These are phyloP conservation scores for Phrynosoma platyrhinos DNA, from an alignment of 2,113 vertebrate genomes.

Conservation along the genomic window DNA sequence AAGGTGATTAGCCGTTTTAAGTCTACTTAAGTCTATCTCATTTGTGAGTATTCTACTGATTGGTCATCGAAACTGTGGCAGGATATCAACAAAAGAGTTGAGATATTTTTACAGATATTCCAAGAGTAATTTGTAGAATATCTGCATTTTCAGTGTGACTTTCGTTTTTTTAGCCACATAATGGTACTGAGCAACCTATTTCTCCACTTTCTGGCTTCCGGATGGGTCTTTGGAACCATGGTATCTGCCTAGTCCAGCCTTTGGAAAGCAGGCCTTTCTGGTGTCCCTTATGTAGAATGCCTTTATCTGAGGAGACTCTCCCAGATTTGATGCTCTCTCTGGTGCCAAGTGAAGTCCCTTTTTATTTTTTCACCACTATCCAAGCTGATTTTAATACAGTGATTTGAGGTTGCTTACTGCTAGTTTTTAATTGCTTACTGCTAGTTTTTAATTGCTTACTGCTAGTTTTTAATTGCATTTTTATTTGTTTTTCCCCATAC, in stretches of 20 bases:
- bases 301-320: not conserved
- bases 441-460: too few relatives aligned
- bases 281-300: not conserved
- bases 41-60: not conserved
- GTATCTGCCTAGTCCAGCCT: too few relatives aligned
- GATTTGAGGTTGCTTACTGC: too few relatives aligned
- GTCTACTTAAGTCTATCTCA: not conserved
- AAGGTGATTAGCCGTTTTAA: slow-evolving; percentile 82
- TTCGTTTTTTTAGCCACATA: not conserved
- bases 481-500: too few relatives aligned
- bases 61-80: not conserved
- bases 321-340: not conserved
- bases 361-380: not conserved
- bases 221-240: too few relatives aligned
- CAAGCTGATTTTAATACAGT: not conserved
- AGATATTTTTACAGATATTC: not conserved
- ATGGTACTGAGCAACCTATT: not conserved
- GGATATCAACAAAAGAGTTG: not conserved
- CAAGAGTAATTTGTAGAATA: not conserved
- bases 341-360: too few relatives aligned
- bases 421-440: too few relatives aligned
- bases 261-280: not conserved
- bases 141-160: not conserved
- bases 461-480: too few relatives aligned
- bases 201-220: not conserved